These are phyloP conservation scores for Cervus canadensis DNA, from an alignment of 2,113 vertebrate species.

Conservation along the genomic window DNA sequence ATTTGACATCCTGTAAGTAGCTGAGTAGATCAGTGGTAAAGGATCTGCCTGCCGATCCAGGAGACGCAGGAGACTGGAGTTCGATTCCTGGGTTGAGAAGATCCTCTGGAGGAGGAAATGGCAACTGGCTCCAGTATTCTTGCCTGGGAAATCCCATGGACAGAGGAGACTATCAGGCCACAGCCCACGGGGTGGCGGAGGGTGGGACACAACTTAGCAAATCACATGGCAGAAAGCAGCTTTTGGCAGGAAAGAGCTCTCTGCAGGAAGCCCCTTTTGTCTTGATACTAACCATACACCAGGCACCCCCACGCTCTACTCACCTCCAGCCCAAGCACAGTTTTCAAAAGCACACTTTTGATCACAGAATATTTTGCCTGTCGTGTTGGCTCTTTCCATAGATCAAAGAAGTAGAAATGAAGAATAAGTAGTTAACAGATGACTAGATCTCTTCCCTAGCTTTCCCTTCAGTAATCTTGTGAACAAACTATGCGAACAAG, in stretches of 20 bases:
- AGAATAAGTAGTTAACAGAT: not conserved
- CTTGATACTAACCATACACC: not conserved
- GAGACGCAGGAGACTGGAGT: not conserved
- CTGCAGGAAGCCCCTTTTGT: not conserved
- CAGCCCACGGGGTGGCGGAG: not conserved
- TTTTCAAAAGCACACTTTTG: not conserved
- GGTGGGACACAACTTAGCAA: not conserved
- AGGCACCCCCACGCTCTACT: not conserved
- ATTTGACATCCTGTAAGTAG: not conserved
- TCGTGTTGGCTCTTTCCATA: not conserved
- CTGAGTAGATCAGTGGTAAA: not conserved
- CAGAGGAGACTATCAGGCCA: not conserved
- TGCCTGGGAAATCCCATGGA: not conserved
- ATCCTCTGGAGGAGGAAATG: not conserved
- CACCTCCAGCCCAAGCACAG: not conserved
- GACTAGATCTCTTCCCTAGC: not conserved
- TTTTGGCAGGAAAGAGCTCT: not conserved
- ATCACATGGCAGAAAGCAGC: not conserved
- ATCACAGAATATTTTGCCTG: not conserved
- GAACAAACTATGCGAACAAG: not conserved
- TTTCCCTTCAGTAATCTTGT: not conserved
- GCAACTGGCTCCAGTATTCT: not conserved
- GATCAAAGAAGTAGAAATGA: not conserved
- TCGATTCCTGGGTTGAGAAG: not conserved
- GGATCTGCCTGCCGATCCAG: not conserved